phyloP scores from a whole-genome alignment of 2,888 invertebrate genomes.

The Dicranocentrus wangi region DNA sequence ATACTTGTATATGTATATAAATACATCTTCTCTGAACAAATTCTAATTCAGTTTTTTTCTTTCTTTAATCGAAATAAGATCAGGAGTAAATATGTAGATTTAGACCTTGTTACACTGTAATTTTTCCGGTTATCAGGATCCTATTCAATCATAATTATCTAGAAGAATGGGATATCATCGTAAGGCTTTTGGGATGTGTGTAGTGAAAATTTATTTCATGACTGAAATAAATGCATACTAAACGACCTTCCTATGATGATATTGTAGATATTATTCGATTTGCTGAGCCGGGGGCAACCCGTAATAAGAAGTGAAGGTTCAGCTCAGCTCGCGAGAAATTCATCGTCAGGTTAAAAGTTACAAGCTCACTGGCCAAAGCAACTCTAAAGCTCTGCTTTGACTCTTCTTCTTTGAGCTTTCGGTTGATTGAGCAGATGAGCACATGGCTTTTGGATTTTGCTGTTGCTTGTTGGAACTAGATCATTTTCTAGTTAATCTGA shows the following conservation, averaged over 20 bases:
- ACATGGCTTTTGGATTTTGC: too few species aligned
- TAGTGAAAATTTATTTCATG: constrained; percentile 56
- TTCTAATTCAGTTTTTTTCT: constrained; percentile 36
- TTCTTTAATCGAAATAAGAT: constrained; percentile 57
- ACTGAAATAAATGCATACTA: constrained; percentile 47
- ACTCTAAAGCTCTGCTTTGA: too few species aligned
- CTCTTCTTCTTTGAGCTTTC: too few species aligned
- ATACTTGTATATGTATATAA: constrained; percentile 9
- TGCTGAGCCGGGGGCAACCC: constrained; percentile 54
- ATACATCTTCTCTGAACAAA: too few species aligned
- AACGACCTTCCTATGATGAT: constrained; percentile 59
- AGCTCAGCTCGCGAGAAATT: constrained; percentile 14
- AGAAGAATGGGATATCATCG: background rate
- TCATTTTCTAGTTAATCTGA: constrained; percentile 57
- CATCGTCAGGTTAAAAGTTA: constrained; percentile 38
- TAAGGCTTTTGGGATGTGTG: too few species aligned
- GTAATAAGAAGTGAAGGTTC: constrained; percentile 60
- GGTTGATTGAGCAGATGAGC: too few species aligned
- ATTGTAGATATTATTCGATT: too few species aligned
- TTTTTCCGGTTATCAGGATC: constrained; percentile 63
- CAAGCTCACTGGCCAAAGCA: too few species aligned
- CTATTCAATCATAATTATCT: constrained; percentile 62
- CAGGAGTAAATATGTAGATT: constrained; percentile 62
- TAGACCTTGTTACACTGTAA: constrained; percentile 58
- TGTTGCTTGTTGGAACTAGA: constrained; percentile 56